Percentiles rank a stretch among this genome's conserved stretches.
Evolutionary conservation across 2,797 vertebrate species (phyloP).

Genomic region (Melanotaenia trifasciata): DNA sequence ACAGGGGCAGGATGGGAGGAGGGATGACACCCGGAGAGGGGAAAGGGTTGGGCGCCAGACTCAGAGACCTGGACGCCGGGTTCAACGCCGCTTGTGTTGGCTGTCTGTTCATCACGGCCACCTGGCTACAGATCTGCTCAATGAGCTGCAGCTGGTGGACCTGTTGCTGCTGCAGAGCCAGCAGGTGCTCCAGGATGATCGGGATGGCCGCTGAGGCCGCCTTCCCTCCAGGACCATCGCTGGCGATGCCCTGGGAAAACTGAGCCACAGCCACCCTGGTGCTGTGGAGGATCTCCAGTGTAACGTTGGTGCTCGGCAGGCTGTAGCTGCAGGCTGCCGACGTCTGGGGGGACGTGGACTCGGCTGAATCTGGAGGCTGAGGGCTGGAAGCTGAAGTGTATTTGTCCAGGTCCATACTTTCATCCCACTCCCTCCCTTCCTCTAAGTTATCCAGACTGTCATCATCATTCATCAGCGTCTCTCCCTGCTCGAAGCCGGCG

Average conservation of each 20-base stretch:
- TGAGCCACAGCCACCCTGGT: constrained; percentile 97
- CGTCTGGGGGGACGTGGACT: constrained; percentile 77
- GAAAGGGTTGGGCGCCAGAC: constrained; percentile 79
- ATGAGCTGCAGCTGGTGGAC: constrained; percentile 98
- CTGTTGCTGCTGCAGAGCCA: constrained; percentile 96
- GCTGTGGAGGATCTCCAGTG: constrained; percentile 94
- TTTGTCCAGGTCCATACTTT: constrained; percentile 89
- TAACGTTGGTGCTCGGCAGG: constrained; percentile 95
- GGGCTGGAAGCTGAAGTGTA: constrained; percentile 61
- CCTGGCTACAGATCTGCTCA: constrained; percentile 97
- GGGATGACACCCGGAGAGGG: constrained; percentile 84
- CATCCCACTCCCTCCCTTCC: constrained; percentile 76
- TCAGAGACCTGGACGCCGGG: constrained; percentile 77
- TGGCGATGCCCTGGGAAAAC: constrained; percentile 89
- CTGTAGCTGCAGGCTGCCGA: constrained; percentile 79
- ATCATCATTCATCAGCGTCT: constrained; percentile 72
- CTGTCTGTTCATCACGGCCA: constrained; percentile 92
- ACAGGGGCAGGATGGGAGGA: constrained; percentile 85
- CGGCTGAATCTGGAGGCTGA: constrained; percentile 69
- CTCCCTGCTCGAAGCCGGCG: constrained; percentile 75
- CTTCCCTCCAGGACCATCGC: constrained; percentile 68
- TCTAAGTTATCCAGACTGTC: constrained; percentile 79
- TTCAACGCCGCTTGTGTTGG: constrained; percentile 84
- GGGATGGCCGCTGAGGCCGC: constrained; percentile 88
- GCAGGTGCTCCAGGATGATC: constrained; percentile 94